Conservation (phyloP, 2,113 vertebrate genomes). For the Arothron firmamentum region DNA sequence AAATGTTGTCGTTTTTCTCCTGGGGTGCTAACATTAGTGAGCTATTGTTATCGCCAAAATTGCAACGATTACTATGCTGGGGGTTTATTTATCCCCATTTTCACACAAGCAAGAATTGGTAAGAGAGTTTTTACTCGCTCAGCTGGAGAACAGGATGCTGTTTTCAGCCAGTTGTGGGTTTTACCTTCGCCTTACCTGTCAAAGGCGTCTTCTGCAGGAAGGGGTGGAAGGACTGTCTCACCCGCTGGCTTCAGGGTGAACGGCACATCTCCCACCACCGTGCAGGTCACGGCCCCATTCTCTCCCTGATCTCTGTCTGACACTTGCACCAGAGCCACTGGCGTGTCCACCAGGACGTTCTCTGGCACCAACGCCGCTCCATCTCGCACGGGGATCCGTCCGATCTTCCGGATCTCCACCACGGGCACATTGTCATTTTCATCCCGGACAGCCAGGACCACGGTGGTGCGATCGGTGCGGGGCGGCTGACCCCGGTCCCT, state of each 20-base stretch:
- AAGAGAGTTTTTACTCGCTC: no score
- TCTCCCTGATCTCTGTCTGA: conserved; percentile 93
- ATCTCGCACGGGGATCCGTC: conserved; percentile 87
- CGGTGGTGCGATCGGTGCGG: conserved; percentile 88
- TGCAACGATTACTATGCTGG: conserved; percentile 28
- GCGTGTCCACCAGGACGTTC: conserved; percentile 93
- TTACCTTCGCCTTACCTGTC: conserved; percentile 76
- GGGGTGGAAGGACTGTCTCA: conserved; percentile 72
- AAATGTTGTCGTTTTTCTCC: no score
- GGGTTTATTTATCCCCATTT: conserved; percentile 8
- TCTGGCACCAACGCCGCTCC: conserved; percentile 89
- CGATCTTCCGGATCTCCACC: conserved; percentile 94
- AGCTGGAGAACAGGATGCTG: no score
- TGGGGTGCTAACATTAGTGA: not conserved
- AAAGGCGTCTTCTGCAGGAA: conserved; percentile 78
- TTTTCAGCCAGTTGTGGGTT: not conserved
- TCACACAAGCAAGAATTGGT: not conserved
- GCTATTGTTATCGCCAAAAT: conserved; percentile 13
- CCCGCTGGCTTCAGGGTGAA: conserved; percentile 94
- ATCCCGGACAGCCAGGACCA: conserved; percentile 87
- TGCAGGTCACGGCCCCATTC: conserved; percentile 95
- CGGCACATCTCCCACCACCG: conserved; percentile 91
- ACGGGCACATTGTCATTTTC: conserved; percentile 94
- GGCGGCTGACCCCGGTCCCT: conserved; percentile 91
- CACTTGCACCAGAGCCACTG: conserved; percentile 91